Conservation (phyloP, 2,113 vertebrate species). For the Nyctibius bracteatus region DNA sequence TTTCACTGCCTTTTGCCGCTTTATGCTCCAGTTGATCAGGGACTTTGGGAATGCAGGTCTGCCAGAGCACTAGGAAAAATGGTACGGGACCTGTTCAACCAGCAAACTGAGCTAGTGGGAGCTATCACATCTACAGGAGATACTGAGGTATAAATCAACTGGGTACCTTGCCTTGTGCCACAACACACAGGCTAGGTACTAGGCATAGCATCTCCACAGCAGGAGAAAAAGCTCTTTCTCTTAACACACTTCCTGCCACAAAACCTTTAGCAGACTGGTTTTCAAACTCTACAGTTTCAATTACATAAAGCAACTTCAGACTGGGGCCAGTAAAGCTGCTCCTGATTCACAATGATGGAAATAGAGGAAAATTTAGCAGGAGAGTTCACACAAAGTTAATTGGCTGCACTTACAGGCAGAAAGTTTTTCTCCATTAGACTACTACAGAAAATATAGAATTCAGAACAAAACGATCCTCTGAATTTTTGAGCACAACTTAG, state of each 20-base stretch:
- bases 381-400: constrained; percentile 37
- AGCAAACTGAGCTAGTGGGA: not conserved
- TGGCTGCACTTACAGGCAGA: constrained; percentile 2
- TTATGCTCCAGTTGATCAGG: not conserved
- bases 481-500: not conserved
- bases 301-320: not conserved
- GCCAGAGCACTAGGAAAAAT: not conserved
- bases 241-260: not conserved
- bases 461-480: not conserved
- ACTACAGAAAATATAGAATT: not conserved
- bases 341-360: not conserved
- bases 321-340: not conserved
- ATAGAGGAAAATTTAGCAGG: not conserved
- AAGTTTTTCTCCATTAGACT: not conserved
- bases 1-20: not conserved
- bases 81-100: not conserved
- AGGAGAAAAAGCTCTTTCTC: not conserved
- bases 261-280: not conserved
- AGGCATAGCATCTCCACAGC: not conserved
- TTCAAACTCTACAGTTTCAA: not conserved
- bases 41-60: not conserved
- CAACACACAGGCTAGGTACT: not conserved
- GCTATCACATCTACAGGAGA: not conserved
- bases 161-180: not conserved
- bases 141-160: not conserved